Evolutionary conservation across 2,888 invertebrate genomes (phyloP).

Genomic region (Mellilla xanthometata): DNA sequence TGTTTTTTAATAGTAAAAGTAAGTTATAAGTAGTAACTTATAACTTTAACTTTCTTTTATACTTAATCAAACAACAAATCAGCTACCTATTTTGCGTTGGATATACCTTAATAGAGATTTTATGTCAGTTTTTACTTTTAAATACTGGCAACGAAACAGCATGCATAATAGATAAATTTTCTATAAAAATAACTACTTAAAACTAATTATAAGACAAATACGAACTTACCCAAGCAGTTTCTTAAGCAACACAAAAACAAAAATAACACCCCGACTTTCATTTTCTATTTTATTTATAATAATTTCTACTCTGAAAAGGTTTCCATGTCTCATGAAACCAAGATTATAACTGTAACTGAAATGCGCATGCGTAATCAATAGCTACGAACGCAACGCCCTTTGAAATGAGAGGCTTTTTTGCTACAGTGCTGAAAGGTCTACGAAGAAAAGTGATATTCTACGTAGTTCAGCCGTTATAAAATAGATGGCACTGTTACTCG

Average conservation of each 20-base stretch:
- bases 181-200: background rate
- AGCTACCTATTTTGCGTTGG: too few relatives aligned
- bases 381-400: slow-evolving; percentile 30
- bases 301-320: slow-evolving; percentile 2
- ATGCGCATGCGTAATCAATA: slow-evolving; percentile 75
- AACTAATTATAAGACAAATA: background rate
- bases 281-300: slow-evolving; percentile 36
- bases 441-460: background rate
- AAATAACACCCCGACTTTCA: slow-evolving; percentile 55
- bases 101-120: too few relatives aligned
- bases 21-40: too few relatives aligned
- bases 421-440: slow-evolving; percentile 9
- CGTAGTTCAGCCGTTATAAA: background rate
- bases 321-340: background rate
- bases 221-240: slow-evolving; percentile 56
- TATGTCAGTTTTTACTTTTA: too few relatives aligned
- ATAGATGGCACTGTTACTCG: slow-evolving; percentile 29
- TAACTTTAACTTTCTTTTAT: too few relatives aligned
- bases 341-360: slow-evolving; percentile 3
- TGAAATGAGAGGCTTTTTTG: too few relatives aligned
- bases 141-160: too few relatives aligned
- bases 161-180: too few relatives aligned
- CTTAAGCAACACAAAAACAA: slow-evolving; percentile 46
- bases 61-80: too few relatives aligned
- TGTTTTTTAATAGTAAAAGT: too few relatives aligned